phyloP scores from a whole-genome alignment of 2,888 invertebrate genomes.

The Ophion obscuratus region DNA sequence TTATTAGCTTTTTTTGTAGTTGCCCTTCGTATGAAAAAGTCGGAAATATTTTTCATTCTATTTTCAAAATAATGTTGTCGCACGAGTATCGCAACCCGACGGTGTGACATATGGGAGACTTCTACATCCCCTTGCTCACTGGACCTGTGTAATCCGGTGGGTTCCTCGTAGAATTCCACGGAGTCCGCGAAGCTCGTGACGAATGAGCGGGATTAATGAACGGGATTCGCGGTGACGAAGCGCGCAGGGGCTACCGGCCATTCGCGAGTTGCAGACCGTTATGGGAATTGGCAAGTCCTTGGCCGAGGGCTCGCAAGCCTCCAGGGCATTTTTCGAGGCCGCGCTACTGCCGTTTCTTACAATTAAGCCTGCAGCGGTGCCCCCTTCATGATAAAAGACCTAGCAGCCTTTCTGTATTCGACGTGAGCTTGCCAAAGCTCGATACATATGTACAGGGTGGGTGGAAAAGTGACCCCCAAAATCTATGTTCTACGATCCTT shows the following conservation, averaged over 20 bases:
- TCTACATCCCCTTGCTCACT: neutral
- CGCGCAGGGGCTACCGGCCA: constrained; percentile 16
- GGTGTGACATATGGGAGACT: constrained; percentile 1
- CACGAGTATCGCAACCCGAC: neutral
- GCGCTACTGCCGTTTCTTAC: constrained; percentile 57
- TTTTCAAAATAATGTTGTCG: neutral
- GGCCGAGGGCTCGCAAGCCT: constrained; percentile 35
- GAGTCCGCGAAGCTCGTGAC: constrained; percentile 55
- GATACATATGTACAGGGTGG: constrained; percentile 25
- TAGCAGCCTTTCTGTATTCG: constrained; percentile 21
- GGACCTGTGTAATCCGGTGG: constrained; percentile 20
- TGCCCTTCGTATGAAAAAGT: too few species aligned
- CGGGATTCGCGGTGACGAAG: constrained; percentile 47
- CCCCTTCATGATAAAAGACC: constrained; percentile 34
- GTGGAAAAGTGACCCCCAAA: neutral
- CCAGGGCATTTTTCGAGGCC: constrained; percentile 48
- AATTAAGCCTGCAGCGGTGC: constrained; percentile 52
- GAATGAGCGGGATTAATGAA: constrained; percentile 61
- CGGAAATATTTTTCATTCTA: too few species aligned
- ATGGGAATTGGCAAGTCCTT: constrained; percentile 44
- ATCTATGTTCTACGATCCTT: neutral
- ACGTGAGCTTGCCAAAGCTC: constrained; percentile 16
- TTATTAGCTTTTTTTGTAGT: too few species aligned
- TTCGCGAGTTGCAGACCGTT: constrained; percentile 37
- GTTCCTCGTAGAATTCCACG: constrained; percentile 26